Evolutionary conservation across 2,888 invertebrate genomes (phyloP), one percentile per base, ranked within the genome.

Genomic region (Dasypogon diadema): DNA sequence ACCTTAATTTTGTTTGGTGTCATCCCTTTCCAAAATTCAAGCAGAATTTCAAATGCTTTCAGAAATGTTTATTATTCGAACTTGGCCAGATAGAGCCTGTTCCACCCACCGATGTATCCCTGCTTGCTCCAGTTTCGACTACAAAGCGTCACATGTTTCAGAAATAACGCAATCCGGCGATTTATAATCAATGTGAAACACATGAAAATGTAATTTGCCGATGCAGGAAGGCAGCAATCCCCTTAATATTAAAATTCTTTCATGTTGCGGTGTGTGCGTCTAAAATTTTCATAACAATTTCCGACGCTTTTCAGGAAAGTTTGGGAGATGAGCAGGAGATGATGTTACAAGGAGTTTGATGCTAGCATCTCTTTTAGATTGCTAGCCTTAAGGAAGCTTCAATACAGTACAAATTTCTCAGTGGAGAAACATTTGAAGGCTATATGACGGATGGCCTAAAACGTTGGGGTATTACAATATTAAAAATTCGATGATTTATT

Each of bases 401-500:
- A 51, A 21, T 21, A 51, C 6, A 21, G 42, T 42, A 42, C n/a
- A 42, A 42, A 42, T 42, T 42, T 42, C 12, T 42, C 42, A 12
- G 42, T 12, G 42, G 42, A 12, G 42, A 42, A 42, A 42, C 18
- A 18, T 16, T 51, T 51, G 51, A 51, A 51, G 6, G 3, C 12
- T n/a, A 12, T 51, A 18, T 16, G 51, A 51, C 51, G 51, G 16
- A 51, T 51, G 51, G 51, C 18, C 14, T 21, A 51, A 51, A 51
- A 51, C 12, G 3, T 5, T 51, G 14, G 51, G 51, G 51, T 51
- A 51, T 51, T 51, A 51, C 51, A 18, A 51, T 51, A 51, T 51
- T 51, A 51, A 51, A 51, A 51, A 51, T 51, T 51, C 18, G 51
- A 51, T 51, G 51, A 51, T 51, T 51, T 51, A 51, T 51, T 21